Evolutionary conservation across 2,797 vertebrate species (phyloP), one percentile per base, ranked within the genome.

Genomic region (Diceros bicornis): DNA sequence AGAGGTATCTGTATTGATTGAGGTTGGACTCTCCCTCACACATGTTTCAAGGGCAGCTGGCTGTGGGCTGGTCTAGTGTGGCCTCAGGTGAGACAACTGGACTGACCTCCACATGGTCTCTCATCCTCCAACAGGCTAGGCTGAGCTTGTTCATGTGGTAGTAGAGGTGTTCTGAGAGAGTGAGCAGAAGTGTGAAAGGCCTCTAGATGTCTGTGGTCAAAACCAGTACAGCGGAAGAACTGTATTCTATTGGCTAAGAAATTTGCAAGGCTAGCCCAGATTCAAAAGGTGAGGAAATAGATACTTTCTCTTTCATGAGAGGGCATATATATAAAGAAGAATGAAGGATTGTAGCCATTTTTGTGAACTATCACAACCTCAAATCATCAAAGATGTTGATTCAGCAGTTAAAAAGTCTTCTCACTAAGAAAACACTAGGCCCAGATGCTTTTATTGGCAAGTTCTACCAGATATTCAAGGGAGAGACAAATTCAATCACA

Each of bases 401-500:
- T 93, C 44, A 68, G 77, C 82, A 96, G 62, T 93, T 94, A 91
- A 50, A 61, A 93, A 68, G 7, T 85, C 61, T 97, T 87, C 84
- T 93, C 37, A 77, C 47, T 68, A 91, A 93, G 91, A 95, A 94
- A 96, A 94, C 37, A 88, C 25, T 21, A 71, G 44, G 61, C 41
- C 88, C 94, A 96, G 93, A 91, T 95, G 95, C 57, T 37, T 83
- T 92, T 57, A 77, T 9, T 95, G 75, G 74, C 66, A 97, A 89
- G 57, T 94, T 89, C 88, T 90, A 79, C 32, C n/a, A 92, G 94
- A 94, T n/a, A 87, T 90, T 87, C 57, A 92, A 97, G 32, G 61
- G 89, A 82, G 32, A 91, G 89, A 94, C 55, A 59, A 78, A 95
- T 92, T 16, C 71, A 87, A 92, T 95, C 87, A 96, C 34, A 62